phyloP scores from a whole-genome alignment of 1,140 invertebrate genomes.

The Littorina saxatilis region DNA sequence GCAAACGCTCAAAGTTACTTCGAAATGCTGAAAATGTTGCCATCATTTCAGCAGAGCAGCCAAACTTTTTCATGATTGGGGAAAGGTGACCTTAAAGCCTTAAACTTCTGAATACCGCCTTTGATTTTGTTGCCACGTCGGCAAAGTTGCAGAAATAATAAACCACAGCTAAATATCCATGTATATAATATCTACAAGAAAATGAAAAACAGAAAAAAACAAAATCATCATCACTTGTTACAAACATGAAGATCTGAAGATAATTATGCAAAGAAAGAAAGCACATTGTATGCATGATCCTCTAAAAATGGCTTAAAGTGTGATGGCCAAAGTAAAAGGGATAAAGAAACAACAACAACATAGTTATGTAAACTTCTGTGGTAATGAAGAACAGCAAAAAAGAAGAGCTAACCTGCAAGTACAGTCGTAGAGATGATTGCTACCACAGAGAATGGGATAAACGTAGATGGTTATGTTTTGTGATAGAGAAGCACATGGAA shows the following conservation, averaged over 20 bases:
- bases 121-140: too few species aligned
- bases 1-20: too few species aligned
- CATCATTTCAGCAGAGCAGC: too few species aligned
- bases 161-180: too few species aligned
- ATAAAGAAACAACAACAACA: neutral
- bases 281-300: neutral
- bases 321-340: neutral
- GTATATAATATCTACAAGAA: too few species aligned
- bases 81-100: too few species aligned
- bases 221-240: neutral
- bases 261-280: neutral
- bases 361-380: neutral
- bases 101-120: too few species aligned
- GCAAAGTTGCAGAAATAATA: too few species aligned
- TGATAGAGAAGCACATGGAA: too few species aligned
- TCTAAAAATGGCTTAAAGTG: neutral
- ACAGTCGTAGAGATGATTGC: neutral
- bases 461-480: too few species aligned
- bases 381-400: neutral
- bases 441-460: neutral
- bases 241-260: conserved; percentile 1
- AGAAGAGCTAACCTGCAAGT: neutral
- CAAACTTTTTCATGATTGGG: too few species aligned
- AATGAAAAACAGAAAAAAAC: conserved; percentile 3
- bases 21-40: too few species aligned